Base-by-base conservation (phyloP, 1,140 invertebrate genomes). In the Pentalonia nigronervosa region DNA sequence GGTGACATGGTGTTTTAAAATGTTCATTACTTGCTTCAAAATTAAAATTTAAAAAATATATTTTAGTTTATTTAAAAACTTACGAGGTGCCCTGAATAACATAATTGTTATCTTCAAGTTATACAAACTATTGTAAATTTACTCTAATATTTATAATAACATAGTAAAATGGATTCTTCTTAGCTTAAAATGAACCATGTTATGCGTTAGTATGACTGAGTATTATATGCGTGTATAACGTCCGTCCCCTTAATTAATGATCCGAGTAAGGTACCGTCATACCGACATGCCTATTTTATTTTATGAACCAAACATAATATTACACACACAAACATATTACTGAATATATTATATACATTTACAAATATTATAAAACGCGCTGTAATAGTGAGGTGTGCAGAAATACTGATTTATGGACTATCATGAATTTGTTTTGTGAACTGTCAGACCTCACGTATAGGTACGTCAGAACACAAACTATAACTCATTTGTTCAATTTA, bases 341-440 rank as follows among this genome's bases (percentile, higher is more conserved):
- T n/a, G n/a, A n/a, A n/a, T n/a, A n/a, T 34, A 76, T 76, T 34
- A n/a, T 76, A 20, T 76, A 20, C 14, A n/a, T 76, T 76, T 67
- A n/a, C n/a, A 76, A n/a, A 76, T 76, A 76, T 76, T 76, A n/a
- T 76, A 76, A 76, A 76, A 76, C n/a, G n/a, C 11, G 4, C 30
- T 30, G 30, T 36, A 11, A 84, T 25, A 41, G 36, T 84, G 21
- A 84, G 11, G 36, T 41, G 25, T 14, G 14, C 84, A 47, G 14
- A 21, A 34, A 53, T 89, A 89, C 87, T 53, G 48, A 89, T 89
- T 89, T 89, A 89, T 87, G 11, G 30, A 87, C 84, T 48, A n/a
- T 47, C 11, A 34, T 48, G n/a, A 30, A 50, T 50, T 88, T 34
- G 47, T 88, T 88, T 50, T 50, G 86, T 25, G 8, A 88, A 50